Base-by-base conservation (phyloP, 1,140 invertebrate species). In the Ceratina calcarata region DNA sequence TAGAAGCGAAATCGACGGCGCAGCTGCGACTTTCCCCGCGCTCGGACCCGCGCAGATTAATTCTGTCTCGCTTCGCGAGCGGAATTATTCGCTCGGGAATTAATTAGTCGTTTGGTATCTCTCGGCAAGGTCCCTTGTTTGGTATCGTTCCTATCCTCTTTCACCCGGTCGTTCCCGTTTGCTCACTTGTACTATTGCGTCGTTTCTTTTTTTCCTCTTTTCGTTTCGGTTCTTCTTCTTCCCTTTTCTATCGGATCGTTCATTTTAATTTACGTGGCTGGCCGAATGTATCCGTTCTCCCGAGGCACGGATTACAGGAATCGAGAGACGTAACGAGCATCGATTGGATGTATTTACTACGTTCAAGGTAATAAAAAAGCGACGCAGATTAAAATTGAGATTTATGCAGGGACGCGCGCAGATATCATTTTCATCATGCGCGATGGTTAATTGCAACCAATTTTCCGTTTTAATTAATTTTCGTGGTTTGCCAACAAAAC, bases 101-200 rank as follows among this genome's bases (percentile, higher is more conserved):
- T 78, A 78, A 78, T 78, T 78, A 78, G 67, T 70, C 75, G 58
- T 71, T 71, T 22, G 67, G 49, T 70, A 55, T 45, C 57, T 61
- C 73, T 32, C 8, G 16, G 2, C 12, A 10, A 16, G 4, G 15
- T 22, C 45, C 24, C 7, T 24, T 45, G 37, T 45, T 45, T 45
- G 37, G n/a, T 24, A 24, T 24, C 45, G 15, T 51, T 24, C 7
- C 65, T 24, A 16, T 6, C 20, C 10, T 67, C 45, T 24, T 51
- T 13, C 22, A 1, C 2, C 6, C 18, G 13, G 0, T 45, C 37
- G 6, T 45, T 57, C 55, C n/a, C 55, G 55, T 18, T 18, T 57
- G 55, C 55, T 45, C 37, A 45, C 37, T 45, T 45, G 55, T 57
- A n/a, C 13, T 13, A n/a, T n/a, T 57, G 2, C n/a, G 55, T 16